Conservation (phyloP, 2,113 vertebrate species). For the Periophthalmodon schlosseri region DNA sequence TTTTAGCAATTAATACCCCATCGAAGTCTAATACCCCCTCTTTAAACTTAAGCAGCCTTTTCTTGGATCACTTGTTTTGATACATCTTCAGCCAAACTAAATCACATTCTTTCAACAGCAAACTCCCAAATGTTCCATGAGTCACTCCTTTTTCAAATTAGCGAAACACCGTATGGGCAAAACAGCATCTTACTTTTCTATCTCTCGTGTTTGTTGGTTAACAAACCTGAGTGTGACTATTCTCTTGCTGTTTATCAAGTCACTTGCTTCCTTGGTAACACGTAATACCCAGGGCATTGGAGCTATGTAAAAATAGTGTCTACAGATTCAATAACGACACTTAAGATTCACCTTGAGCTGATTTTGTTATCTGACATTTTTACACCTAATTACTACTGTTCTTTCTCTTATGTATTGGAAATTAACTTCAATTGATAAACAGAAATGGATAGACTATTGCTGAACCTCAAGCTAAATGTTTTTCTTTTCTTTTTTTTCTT, state of each 20-base stretch:
- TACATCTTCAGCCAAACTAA: neutral
- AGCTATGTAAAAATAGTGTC: neutral
- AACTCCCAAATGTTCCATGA: neutral
- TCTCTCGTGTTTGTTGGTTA: neutral
- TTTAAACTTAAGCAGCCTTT: too few relatives aligned
- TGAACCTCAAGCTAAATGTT: too few relatives aligned
- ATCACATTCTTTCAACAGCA: neutral
- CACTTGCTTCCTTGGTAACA: neutral
- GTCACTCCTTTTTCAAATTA: neutral
- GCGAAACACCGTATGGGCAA: neutral
- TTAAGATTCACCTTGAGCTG: neutral
- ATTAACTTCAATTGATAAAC: neutral
- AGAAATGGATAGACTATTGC: too few relatives aligned
- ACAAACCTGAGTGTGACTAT: neutral
- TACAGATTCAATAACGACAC: neutral
- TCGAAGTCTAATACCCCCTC: too few relatives aligned
- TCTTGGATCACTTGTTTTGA: neutral
- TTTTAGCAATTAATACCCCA: too few relatives aligned
- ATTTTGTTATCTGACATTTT: neutral
- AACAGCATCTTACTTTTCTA: neutral
- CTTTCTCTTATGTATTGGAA: neutral
- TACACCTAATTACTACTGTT: neutral
- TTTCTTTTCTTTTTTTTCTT: too few relatives aligned
- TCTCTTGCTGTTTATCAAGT: neutral
- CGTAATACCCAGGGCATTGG: neutral